Conservation (phyloP, 2,113 vertebrate species). For the Lasiurus cinereus region DNA sequence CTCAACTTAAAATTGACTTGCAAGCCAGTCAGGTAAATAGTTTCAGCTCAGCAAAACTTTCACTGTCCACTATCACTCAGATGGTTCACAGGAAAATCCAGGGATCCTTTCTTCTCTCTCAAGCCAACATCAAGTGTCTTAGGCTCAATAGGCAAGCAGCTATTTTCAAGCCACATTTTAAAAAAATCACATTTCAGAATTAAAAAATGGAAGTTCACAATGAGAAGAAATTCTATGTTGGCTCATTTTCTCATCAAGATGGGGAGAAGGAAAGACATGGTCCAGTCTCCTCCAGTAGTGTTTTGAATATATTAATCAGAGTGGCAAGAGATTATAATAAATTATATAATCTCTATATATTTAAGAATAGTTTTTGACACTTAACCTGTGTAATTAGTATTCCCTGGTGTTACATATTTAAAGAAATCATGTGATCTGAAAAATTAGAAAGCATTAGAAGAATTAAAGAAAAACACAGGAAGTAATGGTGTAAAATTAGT, state of each 20-base stretch:
- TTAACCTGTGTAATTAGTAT: not conserved
- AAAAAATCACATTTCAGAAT: conserved; percentile 52
- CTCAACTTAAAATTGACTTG: not conserved
- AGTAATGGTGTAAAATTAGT: conserved; percentile 29
- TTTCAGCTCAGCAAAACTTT: not conserved
- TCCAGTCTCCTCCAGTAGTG: not conserved
- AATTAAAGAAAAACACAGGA: conserved; percentile 19
- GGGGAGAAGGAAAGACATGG: not conserved
- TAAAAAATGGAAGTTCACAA: conserved; percentile 21
- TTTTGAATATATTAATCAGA: conserved; percentile 55
- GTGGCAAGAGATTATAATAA: not conserved
- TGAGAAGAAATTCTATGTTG: conserved; percentile 30
- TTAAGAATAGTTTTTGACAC: conserved; percentile 57
- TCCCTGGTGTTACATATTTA: conserved; percentile 13
- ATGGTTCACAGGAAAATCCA: conserved; percentile 39
- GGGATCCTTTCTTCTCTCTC: conserved; percentile 27
- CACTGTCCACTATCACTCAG: not conserved
- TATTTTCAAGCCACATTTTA: conserved; percentile 26
- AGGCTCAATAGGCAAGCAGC: not conserved
- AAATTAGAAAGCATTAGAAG: conserved; percentile 48
- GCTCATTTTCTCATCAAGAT: conserved; percentile 62
- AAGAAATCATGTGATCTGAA: conserved; percentile 9
- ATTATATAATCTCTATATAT: not conserved
- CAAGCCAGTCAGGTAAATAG: not conserved
- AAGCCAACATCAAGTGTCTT: not conserved